These are phyloP conservation scores for Pogonognathellus flavescens DNA, from an alignment of 1,140 invertebrate genomes.

Conservation along the genomic window DNA sequence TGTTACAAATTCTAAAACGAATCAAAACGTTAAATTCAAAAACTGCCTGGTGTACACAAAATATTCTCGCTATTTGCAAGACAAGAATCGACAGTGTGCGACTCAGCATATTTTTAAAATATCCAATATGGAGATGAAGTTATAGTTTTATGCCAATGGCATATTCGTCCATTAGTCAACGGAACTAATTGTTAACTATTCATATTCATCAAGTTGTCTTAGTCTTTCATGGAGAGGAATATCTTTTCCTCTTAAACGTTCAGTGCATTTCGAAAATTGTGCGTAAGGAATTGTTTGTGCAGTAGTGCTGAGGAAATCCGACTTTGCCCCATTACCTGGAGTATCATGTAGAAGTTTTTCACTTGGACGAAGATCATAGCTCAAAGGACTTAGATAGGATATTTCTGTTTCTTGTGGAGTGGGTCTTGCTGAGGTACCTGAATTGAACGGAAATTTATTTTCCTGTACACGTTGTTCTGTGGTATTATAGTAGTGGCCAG, in stretches of 20 bases:
- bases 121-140: no score
- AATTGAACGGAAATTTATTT: background rate
- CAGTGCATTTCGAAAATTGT: background rate
- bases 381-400: background rate
- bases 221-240: background rate
- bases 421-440: background rate
- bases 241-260: slow-evolving; percentile 5
- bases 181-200: no score
- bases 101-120: no score
- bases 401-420: background rate
- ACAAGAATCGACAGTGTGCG: no score
- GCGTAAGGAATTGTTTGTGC: background rate
- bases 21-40: no score
- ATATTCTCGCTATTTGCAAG: no score
- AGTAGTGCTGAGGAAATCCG: background rate
- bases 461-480: background rate
- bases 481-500: background rate
- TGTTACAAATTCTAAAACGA: no score
- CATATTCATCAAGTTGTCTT: no score
- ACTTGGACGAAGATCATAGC: background rate
- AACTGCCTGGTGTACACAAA: no score
- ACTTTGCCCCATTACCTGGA: background rate
- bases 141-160: no score
- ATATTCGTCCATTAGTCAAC: no score
- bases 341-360: background rate